A percentile compares a stretch with the other conserved stretches of the same genome.
Evolutionary conservation across 1,140 invertebrate genomes (phyloP).

Genomic region (Campoletis sonorensis): DNA sequence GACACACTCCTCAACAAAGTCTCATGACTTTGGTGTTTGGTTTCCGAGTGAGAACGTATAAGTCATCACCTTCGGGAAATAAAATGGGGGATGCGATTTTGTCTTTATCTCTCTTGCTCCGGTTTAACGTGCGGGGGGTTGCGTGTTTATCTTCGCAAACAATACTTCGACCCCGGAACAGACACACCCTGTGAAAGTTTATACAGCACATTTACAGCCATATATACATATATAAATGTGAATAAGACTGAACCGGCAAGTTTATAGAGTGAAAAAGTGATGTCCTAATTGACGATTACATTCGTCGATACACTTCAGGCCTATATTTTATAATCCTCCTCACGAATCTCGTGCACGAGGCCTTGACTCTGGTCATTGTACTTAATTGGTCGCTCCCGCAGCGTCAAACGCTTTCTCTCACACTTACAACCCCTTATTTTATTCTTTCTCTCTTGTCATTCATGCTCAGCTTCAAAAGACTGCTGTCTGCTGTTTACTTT

Average conservation of each 20-base stretch:
- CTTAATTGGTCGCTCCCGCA: conserved; percentile 63
- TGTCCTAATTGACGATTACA: conserved; percentile 63
- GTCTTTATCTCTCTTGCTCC: conserved; percentile 11
- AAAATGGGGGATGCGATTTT: conserved; percentile 36
- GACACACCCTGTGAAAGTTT: conserved; percentile 59
- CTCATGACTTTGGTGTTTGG: conserved; percentile 63
- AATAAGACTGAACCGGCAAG: background rate
- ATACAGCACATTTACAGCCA: background rate
- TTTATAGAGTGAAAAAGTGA: conserved; percentile 57
- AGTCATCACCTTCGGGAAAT: conserved; percentile 53
- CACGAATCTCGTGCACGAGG: conserved; percentile 46
- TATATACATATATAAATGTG: background rate
- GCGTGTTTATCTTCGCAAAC: conserved; percentile 60
- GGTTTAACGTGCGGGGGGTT: conserved; percentile 51
- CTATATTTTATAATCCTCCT: conserved; percentile 61
- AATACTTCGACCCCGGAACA: conserved; percentile 54
- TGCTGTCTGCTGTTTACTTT: background rate
- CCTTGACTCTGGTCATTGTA: conserved; percentile 63
- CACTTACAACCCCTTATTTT: background rate
- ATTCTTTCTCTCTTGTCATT: conserved; percentile 5
- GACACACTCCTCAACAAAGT: conserved; percentile 55
- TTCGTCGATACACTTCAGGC: conserved; percentile 56
- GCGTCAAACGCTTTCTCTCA: conserved; percentile 58
- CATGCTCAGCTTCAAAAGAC: background rate
- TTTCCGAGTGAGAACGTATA: conserved; percentile 52